Evolutionary conservation across 2,113 vertebrate species (phyloP).

Genomic region (Scomber colias): DNA sequence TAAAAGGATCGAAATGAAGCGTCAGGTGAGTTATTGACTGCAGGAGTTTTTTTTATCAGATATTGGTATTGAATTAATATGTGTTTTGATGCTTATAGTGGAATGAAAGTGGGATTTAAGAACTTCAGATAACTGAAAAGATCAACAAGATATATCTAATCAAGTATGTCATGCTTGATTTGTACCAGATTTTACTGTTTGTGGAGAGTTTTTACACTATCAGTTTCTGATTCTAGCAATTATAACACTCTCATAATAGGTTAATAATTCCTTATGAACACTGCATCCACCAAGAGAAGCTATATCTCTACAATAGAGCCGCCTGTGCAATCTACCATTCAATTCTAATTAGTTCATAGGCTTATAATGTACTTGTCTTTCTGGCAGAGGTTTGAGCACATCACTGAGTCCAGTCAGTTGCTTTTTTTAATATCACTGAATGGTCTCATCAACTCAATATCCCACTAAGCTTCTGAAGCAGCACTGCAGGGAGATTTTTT

Average conservation of each 20-base stretch:
- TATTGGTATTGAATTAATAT: slow-evolving; percentile 25
- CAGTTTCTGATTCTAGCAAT: slow-evolving; percentile 25
- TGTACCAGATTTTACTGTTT: not conserved
- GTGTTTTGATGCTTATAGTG: slow-evolving; percentile 20
- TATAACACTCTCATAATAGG: slow-evolving; percentile 13
- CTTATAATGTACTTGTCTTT: slow-evolving; percentile 61
- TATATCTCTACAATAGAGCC: slow-evolving; percentile 8
- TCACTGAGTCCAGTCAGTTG: slow-evolving; percentile 61
- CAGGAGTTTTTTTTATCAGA: slow-evolving; percentile 16
- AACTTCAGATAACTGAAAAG: not conserved
- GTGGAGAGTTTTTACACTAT: not conserved
- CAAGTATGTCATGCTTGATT: not conserved
- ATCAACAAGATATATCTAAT: not conserved
- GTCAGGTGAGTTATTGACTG: slow-evolving; percentile 45
- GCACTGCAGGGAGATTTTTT: slow-evolving; percentile 33
- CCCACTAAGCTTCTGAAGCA: slow-evolving; percentile 52
- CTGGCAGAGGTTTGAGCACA: slow-evolving; percentile 64
- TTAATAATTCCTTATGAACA: slow-evolving; percentile 45
- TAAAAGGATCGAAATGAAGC: slow-evolving; percentile 43
- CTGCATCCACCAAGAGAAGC: slow-evolving; percentile 23
- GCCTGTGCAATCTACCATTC: slow-evolving; percentile 58
- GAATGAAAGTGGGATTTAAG: slow-evolving; percentile 20
- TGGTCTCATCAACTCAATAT: slow-evolving; percentile 55
- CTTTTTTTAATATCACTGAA: slow-evolving; percentile 45
- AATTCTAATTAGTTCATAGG: slow-evolving; percentile 64